Conservation (phyloP, 2,797 vertebrate genomes). For the Enteromius anoplus region DNA sequence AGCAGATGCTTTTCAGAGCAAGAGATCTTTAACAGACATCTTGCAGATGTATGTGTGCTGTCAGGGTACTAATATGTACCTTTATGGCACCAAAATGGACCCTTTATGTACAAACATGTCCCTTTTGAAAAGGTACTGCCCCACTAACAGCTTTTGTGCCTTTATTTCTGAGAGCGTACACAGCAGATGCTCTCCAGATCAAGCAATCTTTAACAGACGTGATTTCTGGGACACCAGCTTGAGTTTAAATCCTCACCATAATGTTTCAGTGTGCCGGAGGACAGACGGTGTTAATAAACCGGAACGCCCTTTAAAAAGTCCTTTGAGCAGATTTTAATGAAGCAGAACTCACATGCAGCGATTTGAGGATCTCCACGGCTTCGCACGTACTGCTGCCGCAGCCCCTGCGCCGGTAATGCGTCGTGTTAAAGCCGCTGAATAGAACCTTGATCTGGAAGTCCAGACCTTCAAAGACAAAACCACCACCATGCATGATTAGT, state of each 20-base stretch:
- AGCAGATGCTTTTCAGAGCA: too few relatives aligned
- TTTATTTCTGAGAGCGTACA: too few relatives aligned
- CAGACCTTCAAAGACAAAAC: slow-evolving; percentile 68
- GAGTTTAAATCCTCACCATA: neutral
- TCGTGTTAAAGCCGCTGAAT: slow-evolving; percentile 76
- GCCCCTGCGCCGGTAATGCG: slow-evolving; percentile 80
- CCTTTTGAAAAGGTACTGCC: too few relatives aligned
- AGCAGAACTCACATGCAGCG: slow-evolving; percentile 81
- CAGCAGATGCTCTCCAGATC: too few relatives aligned
- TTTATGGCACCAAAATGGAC: too few relatives aligned
- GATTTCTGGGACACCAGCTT: neutral
- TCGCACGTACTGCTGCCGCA: slow-evolving; percentile 92
- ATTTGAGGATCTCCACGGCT: slow-evolving; percentile 88
- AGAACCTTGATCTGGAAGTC: slow-evolving; percentile 75
- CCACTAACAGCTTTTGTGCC: too few relatives aligned
- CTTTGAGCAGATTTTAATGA: neutral
- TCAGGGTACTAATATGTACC: too few relatives aligned
- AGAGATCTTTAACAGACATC: too few relatives aligned
- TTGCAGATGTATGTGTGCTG: neutral
- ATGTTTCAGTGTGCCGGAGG: neutral
- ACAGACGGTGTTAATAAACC: neutral
- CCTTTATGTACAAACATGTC: too few relatives aligned
- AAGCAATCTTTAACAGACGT: neutral
- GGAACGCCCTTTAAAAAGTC: neutral
- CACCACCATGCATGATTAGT: neutral